Evolutionary conservation across 2,113 vertebrate genomes (phyloP).

Genomic region (Nicator chloris): DNA sequence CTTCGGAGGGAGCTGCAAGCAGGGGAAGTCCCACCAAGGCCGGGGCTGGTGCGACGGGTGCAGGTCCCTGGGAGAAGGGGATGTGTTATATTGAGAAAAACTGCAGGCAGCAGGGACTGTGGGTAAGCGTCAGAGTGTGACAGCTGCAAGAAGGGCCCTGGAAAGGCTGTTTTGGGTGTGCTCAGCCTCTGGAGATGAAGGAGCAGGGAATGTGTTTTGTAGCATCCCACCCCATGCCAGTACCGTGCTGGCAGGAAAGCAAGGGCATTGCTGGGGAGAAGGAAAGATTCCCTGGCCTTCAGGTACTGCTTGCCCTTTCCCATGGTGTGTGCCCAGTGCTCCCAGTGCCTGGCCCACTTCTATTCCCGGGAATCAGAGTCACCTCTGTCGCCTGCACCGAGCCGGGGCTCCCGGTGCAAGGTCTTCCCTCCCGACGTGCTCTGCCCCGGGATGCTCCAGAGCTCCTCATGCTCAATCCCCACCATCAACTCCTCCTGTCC

Average conservation of each 20-base stretch:
- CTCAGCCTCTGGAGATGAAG: background rate
- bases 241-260: background rate
- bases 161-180: background rate
- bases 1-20: background rate
- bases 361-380: too few relatives aligned
- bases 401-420: background rate
- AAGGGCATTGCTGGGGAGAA: background rate
- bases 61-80: background rate
- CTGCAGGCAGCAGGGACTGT: background rate
- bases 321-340: background rate
- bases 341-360: too few relatives aligned
- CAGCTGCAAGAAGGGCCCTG: background rate
- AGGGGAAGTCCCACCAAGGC: background rate
- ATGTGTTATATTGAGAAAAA: accelerated
- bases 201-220: background rate
- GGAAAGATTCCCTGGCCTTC: too few relatives aligned
- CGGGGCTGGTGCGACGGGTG: background rate
- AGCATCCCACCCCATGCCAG: background rate
- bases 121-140: accelerated
- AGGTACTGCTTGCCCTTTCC: background rate
- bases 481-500: background rate
- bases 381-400: background rate
- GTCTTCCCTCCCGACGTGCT: background rate
- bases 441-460: background rate
- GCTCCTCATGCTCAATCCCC: background rate